Base-by-base conservation (phyloP, 2,888 invertebrate genomes). In the Sipha maydis region DNA sequence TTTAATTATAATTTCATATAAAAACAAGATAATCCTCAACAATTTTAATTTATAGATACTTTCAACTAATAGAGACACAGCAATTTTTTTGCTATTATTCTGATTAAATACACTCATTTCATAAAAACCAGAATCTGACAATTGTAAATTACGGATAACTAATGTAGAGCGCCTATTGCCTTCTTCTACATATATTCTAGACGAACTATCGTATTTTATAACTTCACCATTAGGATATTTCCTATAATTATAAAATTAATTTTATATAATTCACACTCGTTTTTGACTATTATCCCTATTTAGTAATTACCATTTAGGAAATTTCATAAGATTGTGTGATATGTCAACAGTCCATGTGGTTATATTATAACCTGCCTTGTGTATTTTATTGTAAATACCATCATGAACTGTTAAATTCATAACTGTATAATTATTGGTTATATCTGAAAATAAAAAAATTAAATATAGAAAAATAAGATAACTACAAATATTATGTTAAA, bases 61-160 rank as follows among this genome's bases (percentile, higher is more conserved):
- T 61, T 61, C 21, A 19, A 61, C 61, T 61, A 61, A 25, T 61
- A 61, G 19, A 25, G 61, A 21, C 0, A 61, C 61, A 21, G 4
- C 25, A 4, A 25, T 61, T 21, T 61, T 1, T 25, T 61, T 25
- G 61, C 8, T 14, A 3, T 61, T 19, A 21, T 21, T 21, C 25
- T 48, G 11, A 61, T 7, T 61, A 61, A 61, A 25, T 61, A 21
- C 61, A 25, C 61, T 61, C 25, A 25, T 61, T 61, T 61, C 61
- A 21, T 19, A 25, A 3, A 25, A 3, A 21, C 25, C 25, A 21
- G 61, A 61, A 61, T 61, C 61, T 1, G 21, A 61, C 9, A 94
- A 91, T 38, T 92, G 92, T 0, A 94, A 91, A 77, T 92, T 92
- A 21, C 92, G 92, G 41, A 95, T 93, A 89, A 71, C 91, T 90